phyloP scores from a whole-genome alignment of 2,888 invertebrate genomes.

The Ennomos fuscantarius region DNA sequence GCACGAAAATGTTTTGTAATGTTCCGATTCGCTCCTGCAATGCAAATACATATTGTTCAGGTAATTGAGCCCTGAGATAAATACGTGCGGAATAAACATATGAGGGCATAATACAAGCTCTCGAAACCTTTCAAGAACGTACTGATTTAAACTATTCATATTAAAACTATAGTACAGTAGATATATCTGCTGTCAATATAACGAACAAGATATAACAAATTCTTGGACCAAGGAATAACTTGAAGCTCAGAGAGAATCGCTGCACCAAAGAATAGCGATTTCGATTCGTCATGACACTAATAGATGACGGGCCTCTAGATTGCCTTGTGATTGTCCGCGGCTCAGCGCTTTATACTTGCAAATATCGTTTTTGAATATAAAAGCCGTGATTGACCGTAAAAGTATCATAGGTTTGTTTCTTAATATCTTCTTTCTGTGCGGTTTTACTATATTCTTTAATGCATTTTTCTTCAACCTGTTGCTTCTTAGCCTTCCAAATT shows the following conservation, averaged over 20 bases:
- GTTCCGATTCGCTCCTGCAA: too few species aligned
- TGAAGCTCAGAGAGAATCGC: constrained; percentile 40
- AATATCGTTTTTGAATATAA: constrained; percentile 57
- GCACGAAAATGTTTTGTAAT: too few species aligned
- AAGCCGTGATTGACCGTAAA: constrained; percentile 35
- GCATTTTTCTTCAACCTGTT: constrained; percentile 4
- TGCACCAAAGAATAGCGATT: constrained; percentile 59
- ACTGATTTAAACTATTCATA: too few species aligned
- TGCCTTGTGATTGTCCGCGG: constrained; percentile 54
- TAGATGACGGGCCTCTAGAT: constrained; percentile 53
- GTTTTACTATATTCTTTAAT: constrained; percentile 16
- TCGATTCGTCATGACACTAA: constrained; percentile 68
- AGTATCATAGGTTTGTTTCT: constrained; percentile 25
- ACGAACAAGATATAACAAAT: constrained; percentile 11
- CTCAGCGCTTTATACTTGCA: constrained; percentile 50
- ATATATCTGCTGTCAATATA: constrained; percentile 22
- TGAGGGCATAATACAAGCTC: too few species aligned
- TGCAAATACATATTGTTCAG: too few species aligned
- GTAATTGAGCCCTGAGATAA: too few species aligned
- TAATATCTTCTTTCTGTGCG: constrained; percentile 18
- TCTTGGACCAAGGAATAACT: constrained; percentile 49
- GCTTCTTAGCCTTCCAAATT: too few species aligned
- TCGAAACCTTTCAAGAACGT: too few species aligned
- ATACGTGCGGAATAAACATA: too few species aligned
- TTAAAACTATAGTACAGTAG: too few species aligned